Conservation (phyloP, 2,888 invertebrate genomes). For the Enoplolaimus lenunculus region DNA sequence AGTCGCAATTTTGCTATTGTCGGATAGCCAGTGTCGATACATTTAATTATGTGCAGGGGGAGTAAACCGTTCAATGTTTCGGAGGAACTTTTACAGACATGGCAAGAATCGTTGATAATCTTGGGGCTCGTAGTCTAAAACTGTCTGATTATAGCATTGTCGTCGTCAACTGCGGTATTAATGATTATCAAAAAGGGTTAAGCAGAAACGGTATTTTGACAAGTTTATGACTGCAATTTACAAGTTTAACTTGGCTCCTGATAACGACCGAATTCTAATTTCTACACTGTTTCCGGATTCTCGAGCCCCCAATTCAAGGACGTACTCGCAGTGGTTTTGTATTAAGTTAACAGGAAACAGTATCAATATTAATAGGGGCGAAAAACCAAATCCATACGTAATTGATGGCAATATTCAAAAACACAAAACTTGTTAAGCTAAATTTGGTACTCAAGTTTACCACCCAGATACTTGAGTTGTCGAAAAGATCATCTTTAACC, state of each 20-base stretch:
- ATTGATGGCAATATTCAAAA: neutral
- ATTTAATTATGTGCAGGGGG: neutral
- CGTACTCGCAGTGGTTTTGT: neutral
- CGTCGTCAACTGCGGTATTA: constrained; percentile 10
- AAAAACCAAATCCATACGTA: neutral
- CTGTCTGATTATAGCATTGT: constrained; percentile 1
- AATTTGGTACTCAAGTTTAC: too few relatives aligned
- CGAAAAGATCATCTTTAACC: too few relatives aligned
- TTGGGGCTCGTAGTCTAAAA: constrained; percentile 1
- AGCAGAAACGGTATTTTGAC: neutral
- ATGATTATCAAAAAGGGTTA: neutral
- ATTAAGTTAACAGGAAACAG: neutral
- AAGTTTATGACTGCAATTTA: neutral
- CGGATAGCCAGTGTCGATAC: constrained; percentile 17
- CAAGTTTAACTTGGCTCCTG: neutral
- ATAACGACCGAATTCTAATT: neutral
- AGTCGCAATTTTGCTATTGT: constrained; percentile 1
- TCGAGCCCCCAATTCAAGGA: neutral
- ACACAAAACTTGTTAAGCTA: too few relatives aligned
- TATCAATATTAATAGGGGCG: neutral
- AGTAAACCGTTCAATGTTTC: too few relatives aligned
- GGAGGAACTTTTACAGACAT: constrained; percentile 10
- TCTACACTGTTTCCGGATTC: neutral
- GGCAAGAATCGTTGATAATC: neutral
- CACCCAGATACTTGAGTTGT: too few relatives aligned